A percentile compares a stretch with the other conserved stretches of the same genome.
These are phyloP conservation scores for Pimephales promelas DNA, from an alignment of 2,113 vertebrate genomes.

Conservation along the genomic window DNA sequence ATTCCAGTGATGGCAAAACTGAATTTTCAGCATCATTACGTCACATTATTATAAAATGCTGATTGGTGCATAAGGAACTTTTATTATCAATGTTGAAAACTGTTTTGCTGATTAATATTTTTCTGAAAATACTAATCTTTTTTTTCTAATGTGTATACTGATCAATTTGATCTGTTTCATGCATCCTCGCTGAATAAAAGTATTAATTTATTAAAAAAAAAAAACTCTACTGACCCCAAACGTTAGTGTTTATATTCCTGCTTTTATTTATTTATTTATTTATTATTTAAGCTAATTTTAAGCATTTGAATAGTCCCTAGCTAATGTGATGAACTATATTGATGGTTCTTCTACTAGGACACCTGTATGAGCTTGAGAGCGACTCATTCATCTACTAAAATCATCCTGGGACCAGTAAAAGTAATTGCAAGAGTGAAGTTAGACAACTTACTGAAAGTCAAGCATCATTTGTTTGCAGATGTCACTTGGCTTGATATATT, in stretches of 20 bases:
- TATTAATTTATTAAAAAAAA: neutral
- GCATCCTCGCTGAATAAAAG: neutral
- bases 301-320: neutral
- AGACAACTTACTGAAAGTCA: conserved; percentile 18
- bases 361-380: neutral
- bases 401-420: neutral
- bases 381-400: conserved; percentile 12
- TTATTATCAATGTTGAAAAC: conserved; percentile 1
- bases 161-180: neutral
- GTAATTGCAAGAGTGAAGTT: conserved; percentile 15
- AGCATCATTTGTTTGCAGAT: conserved; percentile 1
- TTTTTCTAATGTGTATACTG: neutral
- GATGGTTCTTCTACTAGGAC: neutral
- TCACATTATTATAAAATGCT: too few relatives aligned
- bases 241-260: neutral
- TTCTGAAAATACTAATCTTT: neutral
- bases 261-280: too few relatives aligned
- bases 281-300: neutral
- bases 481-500: neutral
- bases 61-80: too few relatives aligned
- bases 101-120: neutral
- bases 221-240: neutral
- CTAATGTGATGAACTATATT: neutral
- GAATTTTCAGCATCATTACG: neutral
- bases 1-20: neutral